Base-by-base conservation (phyloP, 1,140 invertebrate species). In the Halesus radiatus region DNA sequence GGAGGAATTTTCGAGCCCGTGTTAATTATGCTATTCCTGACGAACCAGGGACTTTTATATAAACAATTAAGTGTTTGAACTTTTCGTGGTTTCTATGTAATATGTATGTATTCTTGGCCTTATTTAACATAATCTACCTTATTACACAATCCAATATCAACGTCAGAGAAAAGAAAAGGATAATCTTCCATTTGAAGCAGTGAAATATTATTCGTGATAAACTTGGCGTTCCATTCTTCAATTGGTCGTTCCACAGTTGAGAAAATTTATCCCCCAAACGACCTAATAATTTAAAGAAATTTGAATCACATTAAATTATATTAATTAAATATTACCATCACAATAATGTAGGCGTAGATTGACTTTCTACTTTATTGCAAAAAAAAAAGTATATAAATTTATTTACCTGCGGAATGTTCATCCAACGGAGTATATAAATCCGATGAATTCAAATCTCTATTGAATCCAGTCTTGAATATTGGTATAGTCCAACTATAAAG, bases 391-490 rank as follows among this genome's bases (percentile, higher is more conserved):
- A 15, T 23, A 56, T 22, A 29, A 18, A 32, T 37, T 20, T 0
- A 45, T 62, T 73, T 82, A 89, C 88, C 87, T 83, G 92, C 92
- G 29, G 85, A 86, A 83, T 94, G 91, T 84, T 93, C 91, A 79
- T 88, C 87, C 10, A 93, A 85, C 16, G 92, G 89, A 68, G 88
- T 86, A 86, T 91, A 93, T 3, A 94, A 85, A 86, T 94, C 92
- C 18, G 88, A 83, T 76, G 91, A 87, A 76, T 92, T 88, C 64
- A 93, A 86, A 85, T 93, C 92, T 75, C 89, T 90, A 81, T 91
- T 90, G 66, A 90, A 87, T 8, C 92, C 92, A 78, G 86, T 84
- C 81, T 86, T 85, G 85, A 92, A 92, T 62, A 66, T 62, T 64
- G 75, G 75, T 26, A 64, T 64, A 26, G 75, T 76, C 75, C 75